Percentiles rank a stretch among this genome's conserved stretches.
phyloP scores from a whole-genome alignment of 2,888 invertebrate species.

The Polydrusus cervinus region DNA sequence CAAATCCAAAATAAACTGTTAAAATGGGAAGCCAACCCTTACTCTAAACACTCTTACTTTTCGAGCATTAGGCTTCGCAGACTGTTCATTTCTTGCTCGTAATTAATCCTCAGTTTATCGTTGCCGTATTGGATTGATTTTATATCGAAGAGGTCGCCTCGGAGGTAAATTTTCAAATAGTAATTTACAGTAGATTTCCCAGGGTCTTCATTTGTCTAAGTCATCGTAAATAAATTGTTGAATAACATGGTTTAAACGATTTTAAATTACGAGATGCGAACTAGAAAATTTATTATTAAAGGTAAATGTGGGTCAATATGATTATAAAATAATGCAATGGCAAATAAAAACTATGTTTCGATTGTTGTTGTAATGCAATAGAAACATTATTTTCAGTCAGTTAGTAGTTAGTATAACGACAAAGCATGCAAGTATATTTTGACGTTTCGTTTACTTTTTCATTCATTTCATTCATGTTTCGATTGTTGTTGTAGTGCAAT shows the following conservation, averaged over 20 bases:
- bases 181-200: constrained; percentile 41
- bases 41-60: constrained; percentile 33
- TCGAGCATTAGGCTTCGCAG: constrained; percentile 16
- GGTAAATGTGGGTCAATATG: background rate
- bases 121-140: constrained; percentile 44
- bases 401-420: too few relatives aligned
- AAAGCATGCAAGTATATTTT: too few relatives aligned
- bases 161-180: constrained; percentile 36
- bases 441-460: too few relatives aligned
- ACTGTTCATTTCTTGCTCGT: constrained; percentile 43
- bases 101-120: constrained; percentile 63
- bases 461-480: too few relatives aligned
- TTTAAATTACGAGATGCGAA: constrained; percentile 9
- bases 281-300: constrained; percentile 2
- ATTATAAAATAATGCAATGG: background rate
- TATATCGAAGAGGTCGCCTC: constrained; percentile 34
- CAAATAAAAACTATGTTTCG: background rate
- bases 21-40: constrained; percentile 23
- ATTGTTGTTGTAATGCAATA: background rate
- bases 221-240: constrained; percentile 23
- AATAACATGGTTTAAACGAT: constrained; percentile 12
- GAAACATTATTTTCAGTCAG: too few relatives aligned
- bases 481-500: background rate
- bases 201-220: constrained; percentile 26
- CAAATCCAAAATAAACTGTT: constrained; percentile 19